These are phyloP conservation scores for Grantiella picta DNA, from an alignment of 2,113 vertebrate species.

Conservation along the genomic window DNA sequence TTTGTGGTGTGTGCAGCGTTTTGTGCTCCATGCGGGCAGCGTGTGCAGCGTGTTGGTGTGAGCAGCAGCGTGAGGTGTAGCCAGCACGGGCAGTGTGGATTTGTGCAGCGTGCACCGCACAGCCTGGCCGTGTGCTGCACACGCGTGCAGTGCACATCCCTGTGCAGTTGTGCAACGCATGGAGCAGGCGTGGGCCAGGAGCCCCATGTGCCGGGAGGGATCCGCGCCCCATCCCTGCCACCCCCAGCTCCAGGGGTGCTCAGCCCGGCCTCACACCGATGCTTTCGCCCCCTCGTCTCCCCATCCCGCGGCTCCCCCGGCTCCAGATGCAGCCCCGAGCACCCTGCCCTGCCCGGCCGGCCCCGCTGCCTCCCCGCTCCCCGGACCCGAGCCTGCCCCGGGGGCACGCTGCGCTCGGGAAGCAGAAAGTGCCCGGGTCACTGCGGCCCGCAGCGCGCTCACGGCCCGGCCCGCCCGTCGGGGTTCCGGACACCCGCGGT, in stretches of 20 bases:
- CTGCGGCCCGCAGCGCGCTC: background rate
- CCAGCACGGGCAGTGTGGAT: background rate
- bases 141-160: accelerated
- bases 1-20: accelerated
- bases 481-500: background rate
- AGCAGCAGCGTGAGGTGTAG: background rate
- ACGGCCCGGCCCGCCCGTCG: background rate
- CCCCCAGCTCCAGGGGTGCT: accelerated
- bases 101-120: background rate
- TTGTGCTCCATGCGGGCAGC: accelerated
- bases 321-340: background rate
- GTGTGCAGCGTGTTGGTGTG: accelerated
- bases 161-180: accelerated
- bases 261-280: accelerated
- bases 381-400: background rate
- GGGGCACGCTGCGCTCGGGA: background rate
- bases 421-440: background rate
- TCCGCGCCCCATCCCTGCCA: too few relatives aligned
- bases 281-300: background rate
- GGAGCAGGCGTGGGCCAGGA: background rate
- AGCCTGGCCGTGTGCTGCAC: accelerated
- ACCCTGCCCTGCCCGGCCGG: background rate
- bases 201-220: background rate
- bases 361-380: background rate
- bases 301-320: too few relatives aligned